Conservation (phyloP, 1,140 invertebrate species). For the Helicoverpa armigera region DNA sequence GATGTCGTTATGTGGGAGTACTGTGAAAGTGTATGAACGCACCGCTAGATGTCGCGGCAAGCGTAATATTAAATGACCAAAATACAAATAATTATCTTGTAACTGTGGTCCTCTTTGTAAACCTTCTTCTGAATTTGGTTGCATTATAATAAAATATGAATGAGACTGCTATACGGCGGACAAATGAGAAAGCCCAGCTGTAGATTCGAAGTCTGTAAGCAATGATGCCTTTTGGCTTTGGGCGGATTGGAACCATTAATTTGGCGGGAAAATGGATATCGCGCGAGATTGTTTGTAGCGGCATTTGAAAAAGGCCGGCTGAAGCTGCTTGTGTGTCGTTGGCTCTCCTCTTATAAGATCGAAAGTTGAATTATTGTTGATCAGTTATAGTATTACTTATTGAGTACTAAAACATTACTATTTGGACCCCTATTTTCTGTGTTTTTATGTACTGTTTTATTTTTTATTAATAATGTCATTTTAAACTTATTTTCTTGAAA, state of each 20-base stretch:
- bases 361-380: slow-evolving; percentile 47
- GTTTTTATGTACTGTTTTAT: neutral
- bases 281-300: slow-evolving; percentile 45
- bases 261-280: slow-evolving; percentile 49
- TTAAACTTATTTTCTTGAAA: neutral
- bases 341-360: slow-evolving; percentile 31
- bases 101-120: neutral
- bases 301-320: slow-evolving; percentile 53
- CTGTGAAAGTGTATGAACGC: neutral
- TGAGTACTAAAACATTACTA: neutral
- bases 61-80: neutral
- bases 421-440: no score
- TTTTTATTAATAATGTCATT: neutral
- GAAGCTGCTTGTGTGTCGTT: slow-evolving; percentile 19
- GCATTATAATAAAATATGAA: slow-evolving; percentile 9
- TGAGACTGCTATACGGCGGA: slow-evolving; percentile 10
- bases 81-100: neutral
- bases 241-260: slow-evolving; percentile 11
- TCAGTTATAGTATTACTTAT: slow-evolving; percentile 10
- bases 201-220: neutral
- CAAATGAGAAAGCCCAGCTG: slow-evolving; percentile 15
- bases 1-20: neutral
- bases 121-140: neutral
- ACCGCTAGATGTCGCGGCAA: neutral
- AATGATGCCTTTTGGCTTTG: neutral